Percentiles rank a stretch among this genome's conserved stretches.
Conservation (phyloP, 2,797 vertebrate species). For the Propithecus perrieri region DNA sequence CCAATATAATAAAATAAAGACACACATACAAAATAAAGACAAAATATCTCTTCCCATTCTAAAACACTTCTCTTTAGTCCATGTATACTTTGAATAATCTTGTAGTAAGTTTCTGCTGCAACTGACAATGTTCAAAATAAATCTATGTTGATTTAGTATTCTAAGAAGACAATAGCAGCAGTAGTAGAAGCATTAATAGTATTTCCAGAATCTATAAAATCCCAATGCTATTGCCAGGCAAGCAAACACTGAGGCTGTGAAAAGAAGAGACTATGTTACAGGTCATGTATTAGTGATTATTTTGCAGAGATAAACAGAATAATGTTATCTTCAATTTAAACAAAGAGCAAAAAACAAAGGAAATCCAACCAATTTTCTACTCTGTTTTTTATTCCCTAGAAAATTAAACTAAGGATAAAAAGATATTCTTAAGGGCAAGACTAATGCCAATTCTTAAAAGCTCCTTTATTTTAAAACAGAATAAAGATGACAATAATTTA, state of each 20-base stretch:
- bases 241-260: slow-evolving; percentile 92
- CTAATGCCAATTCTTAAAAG: slow-evolving; percentile 14
- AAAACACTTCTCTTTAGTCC: slow-evolving; percentile 36
- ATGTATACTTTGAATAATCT: background rate
- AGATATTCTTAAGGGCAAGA: background rate
- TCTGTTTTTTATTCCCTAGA: slow-evolving; percentile 10
- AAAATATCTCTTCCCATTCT: slow-evolving; percentile 3
- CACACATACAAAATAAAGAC: slow-evolving; percentile 24
- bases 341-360: background rate
- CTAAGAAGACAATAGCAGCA: background rate
- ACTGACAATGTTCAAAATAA: background rate
- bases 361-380: slow-evolving; percentile 21
- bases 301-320: slow-evolving; percentile 23
- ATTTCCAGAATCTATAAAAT: slow-evolving; percentile 95
- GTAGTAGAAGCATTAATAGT: background rate
- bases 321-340: slow-evolving; percentile 32
- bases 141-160: background rate
- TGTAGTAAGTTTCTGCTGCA: background rate
- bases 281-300: background rate
- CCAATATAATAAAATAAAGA: slow-evolving; percentile 19
- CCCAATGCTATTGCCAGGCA: slow-evolving; percentile 95
- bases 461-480: background rate
- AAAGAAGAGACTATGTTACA: slow-evolving; percentile 4
- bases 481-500: background rate
- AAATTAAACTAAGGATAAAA: slow-evolving; percentile 20